Conservation (phyloP, 2,113 vertebrate species). For the Dicentrarchus labrax region DNA sequence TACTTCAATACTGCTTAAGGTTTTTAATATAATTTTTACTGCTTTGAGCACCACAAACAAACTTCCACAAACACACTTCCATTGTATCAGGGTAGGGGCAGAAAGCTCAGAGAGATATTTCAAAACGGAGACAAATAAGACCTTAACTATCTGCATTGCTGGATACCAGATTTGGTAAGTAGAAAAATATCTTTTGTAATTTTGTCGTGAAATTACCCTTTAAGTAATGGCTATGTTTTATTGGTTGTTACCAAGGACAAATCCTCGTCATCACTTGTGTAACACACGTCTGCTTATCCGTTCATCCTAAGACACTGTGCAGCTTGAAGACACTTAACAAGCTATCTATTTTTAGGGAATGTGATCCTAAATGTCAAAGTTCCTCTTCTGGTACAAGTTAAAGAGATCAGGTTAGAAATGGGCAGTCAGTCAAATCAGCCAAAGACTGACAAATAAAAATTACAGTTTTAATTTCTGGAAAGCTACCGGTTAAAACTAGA, state of each 20-base stretch:
- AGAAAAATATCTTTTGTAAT: too few species aligned
- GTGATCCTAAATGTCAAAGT: constrained; percentile 81
- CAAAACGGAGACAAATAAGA: neutral
- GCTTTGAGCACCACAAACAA: neutral
- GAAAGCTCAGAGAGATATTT: neutral
- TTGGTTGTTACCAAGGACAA: neutral
- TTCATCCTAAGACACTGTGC: neutral
- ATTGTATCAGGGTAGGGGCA: neutral
- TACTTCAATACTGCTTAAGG: too few species aligned
- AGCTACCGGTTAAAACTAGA: neutral
- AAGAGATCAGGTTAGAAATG: constrained; percentile 53
- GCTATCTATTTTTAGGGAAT: constrained; percentile 80
- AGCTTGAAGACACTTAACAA: constrained; percentile 41
- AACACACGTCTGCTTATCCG: neutral
- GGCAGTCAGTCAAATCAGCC: constrained; percentile 15
- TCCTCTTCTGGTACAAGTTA: constrained; percentile 49
- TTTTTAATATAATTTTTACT: neutral
- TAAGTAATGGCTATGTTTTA: neutral
- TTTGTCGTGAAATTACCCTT: neutral
- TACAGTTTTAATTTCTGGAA: neutral
- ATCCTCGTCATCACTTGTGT: neutral
- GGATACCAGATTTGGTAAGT: too few species aligned
- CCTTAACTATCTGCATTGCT: too few species aligned
- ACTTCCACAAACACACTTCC: neutral
- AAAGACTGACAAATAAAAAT: constrained; percentile 4